phyloP scores from a whole-genome alignment of 2,797 vertebrate species.

The Lagorchestes hirsutus region DNA sequence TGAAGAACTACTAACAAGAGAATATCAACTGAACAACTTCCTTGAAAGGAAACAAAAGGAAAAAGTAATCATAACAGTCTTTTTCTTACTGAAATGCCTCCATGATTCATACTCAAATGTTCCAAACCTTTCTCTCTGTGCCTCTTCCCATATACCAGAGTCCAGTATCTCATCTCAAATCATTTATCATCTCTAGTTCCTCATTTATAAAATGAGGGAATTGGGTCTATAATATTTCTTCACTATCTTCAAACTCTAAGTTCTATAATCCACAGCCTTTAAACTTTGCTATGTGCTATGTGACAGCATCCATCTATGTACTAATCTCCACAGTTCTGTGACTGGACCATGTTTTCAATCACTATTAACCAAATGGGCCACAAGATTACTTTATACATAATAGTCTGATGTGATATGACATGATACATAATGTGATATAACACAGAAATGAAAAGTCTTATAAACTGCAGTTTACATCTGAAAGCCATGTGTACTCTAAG shows the following conservation, averaged over 20 bases:
- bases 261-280: background rate
- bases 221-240: background rate
- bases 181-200: background rate
- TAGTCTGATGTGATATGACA: background rate
- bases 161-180: background rate
- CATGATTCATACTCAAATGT: conserved; percentile 30
- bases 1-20: conserved; percentile 90
- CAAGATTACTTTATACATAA: background rate
- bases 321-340: background rate
- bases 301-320: background rate
- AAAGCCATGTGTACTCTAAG: background rate
- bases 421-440: background rate
- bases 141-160: background rate
- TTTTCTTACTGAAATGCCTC: conserved; percentile 16
- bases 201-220: background rate
- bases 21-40: conserved; percentile 88
- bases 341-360: background rate
- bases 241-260: background rate
- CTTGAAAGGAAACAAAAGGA: conserved; percentile 87
- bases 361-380: background rate
- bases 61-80: conserved; percentile 85
- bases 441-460: background rate
- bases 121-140: background rate
- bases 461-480: background rate
- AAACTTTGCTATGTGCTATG: background rate